These are phyloP conservation scores for Minunthozetes semirufus DNA, from an alignment of 2,888 invertebrate species.

Conservation along the genomic window DNA sequence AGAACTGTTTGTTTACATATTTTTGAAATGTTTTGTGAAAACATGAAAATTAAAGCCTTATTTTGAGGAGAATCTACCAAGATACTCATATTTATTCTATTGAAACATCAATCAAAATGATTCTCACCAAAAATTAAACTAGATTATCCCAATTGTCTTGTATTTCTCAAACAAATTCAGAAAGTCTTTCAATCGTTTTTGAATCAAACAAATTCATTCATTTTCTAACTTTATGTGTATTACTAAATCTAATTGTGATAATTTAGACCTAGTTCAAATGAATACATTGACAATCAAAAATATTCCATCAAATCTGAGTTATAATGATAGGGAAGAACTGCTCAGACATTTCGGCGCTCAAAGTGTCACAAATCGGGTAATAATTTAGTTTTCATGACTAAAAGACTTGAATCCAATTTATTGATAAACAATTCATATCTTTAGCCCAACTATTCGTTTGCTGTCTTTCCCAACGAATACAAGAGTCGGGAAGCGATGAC, in stretches of 20 bases:
- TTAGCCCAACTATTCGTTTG: constrained; percentile 1
- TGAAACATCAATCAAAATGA: too few species aligned
- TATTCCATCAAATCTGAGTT: constrained; percentile 21
- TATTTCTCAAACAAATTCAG: too few species aligned
- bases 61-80: too few species aligned
- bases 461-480: background rate
- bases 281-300: constrained; percentile 24
- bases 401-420: background rate
- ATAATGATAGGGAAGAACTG: constrained; percentile 21
- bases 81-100: too few species aligned
- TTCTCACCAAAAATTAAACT: too few species aligned
- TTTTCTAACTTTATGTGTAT: too few species aligned
- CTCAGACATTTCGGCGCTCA: constrained; percentile 23
- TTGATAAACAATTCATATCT: background rate
- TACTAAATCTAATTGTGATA: too few species aligned
- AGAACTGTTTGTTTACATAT: background rate
- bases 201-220: too few species aligned
- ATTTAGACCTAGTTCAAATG: too few species aligned
- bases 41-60: too few species aligned
- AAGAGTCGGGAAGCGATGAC: background rate
- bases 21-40: background rate
- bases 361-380: constrained; percentile 27
- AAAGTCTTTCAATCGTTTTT: too few species aligned
- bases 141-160: too few species aligned
- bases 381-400: background rate